These are phyloP conservation scores for Oligia latruncula DNA, from an alignment of 2,888 invertebrate genomes.

Conservation along the genomic window DNA sequence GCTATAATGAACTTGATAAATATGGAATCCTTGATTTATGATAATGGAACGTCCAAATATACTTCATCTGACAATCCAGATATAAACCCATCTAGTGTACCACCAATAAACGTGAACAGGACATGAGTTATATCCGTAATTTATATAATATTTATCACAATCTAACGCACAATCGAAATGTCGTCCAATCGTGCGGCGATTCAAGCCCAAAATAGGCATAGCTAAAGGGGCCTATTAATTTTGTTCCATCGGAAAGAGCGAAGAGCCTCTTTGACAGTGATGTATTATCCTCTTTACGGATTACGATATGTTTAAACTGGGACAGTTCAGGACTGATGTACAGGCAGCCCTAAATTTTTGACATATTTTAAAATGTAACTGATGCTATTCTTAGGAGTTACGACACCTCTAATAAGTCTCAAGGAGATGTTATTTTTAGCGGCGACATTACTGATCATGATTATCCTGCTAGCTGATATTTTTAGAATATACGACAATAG, in stretches of 20 bases:
- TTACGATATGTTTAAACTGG: slow-evolving; percentile 65
- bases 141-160: slow-evolving; percentile 64
- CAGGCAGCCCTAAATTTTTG: slow-evolving; percentile 41
- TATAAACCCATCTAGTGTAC: slow-evolving; percentile 22
- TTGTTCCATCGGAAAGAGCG: slow-evolving; percentile 74
- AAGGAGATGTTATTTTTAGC: slow-evolving; percentile 30
- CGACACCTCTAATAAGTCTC: slow-evolving; percentile 8
- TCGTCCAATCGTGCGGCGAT: slow-evolving; percentile 57
- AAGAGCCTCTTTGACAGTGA: slow-evolving; percentile 77
- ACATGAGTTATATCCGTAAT: slow-evolving; percentile 62
- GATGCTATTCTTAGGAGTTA: slow-evolving; percentile 30
- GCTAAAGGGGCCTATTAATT: slow-evolving; percentile 75
- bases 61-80: slow-evolving; percentile 36
- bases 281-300: slow-evolving; percentile 73
- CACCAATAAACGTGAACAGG: slow-evolving; percentile 31
- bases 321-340: slow-evolving; percentile 44
- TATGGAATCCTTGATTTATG: slow-evolving; percentile 1
- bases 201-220: slow-evolving; percentile 72
- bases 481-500: slow-evolving; percentile 25
- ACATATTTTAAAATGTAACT: slow-evolving; percentile 36
- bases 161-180: slow-evolving; percentile 61
- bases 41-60: slow-evolving; percentile 9
- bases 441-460: slow-evolving; percentile 17
- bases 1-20: slow-evolving; percentile 26
- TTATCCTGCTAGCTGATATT: slow-evolving; percentile 37